Evolutionary conservation across 2,797 vertebrate species (phyloP).

Genomic region (Tangara arthus): DNA sequence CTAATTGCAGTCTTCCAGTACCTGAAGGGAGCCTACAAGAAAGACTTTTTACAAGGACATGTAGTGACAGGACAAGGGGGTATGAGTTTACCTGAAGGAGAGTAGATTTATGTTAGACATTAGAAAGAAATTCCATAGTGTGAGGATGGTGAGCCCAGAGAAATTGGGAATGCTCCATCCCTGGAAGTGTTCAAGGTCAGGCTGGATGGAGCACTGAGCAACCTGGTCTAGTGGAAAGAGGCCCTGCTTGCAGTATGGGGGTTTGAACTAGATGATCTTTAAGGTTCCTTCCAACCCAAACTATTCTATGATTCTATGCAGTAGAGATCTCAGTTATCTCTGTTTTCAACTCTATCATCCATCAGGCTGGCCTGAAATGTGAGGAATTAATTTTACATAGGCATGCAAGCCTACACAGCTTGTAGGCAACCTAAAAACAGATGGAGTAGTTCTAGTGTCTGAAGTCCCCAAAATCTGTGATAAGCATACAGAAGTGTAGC

Average conservation of each 20-base stretch:
- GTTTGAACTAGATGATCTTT: background rate
- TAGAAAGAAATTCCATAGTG: background rate
- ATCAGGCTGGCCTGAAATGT: background rate
- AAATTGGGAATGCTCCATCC: background rate
- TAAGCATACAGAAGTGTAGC: background rate
- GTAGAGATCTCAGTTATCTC: background rate
- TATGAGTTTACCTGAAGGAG: background rate
- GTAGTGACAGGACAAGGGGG: background rate
- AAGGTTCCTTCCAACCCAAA: background rate
- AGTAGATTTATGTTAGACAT: background rate
- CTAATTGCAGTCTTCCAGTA: background rate
- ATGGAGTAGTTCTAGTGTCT: background rate
- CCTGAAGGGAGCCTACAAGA: background rate
- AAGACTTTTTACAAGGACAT: background rate
- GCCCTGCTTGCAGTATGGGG: too few species aligned
- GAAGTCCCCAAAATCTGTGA: background rate
- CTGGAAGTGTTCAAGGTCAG: background rate
- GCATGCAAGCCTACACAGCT: background rate
- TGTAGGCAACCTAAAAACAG: background rate
- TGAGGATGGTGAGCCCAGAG: background rate
- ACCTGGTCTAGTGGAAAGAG: background rate
- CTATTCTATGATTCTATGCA: background rate
- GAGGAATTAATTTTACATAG: background rate
- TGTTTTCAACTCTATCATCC: background rate
- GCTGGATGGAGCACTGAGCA: background rate